Evolutionary conservation across 53 echinoderm and acorn worm species (phyloP).

Genomic region (Actinopyga echinites): DNA sequence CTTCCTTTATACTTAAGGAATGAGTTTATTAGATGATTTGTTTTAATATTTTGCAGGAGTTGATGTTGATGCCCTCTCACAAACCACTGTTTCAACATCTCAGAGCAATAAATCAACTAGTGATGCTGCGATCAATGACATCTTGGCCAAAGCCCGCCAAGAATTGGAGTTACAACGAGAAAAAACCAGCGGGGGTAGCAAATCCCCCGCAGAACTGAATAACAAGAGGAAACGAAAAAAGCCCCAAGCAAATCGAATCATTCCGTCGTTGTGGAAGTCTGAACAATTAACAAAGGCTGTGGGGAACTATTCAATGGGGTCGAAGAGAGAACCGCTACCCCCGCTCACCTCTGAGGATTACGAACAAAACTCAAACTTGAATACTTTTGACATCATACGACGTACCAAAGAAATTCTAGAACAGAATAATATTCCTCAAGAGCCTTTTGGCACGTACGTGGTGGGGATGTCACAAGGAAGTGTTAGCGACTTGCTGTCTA

Average conservation of each 20-base stretch:
- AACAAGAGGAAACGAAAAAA: conserved; percentile 28
- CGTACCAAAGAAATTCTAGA: conserved; percentile 81
- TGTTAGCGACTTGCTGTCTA: conserved; percentile 93
- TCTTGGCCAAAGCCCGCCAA: conserved; percentile 86
- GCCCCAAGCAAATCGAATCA: conserved; percentile 17
- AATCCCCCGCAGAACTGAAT: not conserved
- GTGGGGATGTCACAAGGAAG: conserved; percentile 97
- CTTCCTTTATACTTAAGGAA: too few species aligned
- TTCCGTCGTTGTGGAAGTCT: conserved; percentile 32
- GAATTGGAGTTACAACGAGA: conserved; percentile 75
- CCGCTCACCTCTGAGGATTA: conserved; percentile 74
- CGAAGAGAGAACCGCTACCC: conserved; percentile 55
- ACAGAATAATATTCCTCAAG: conserved; percentile 81
- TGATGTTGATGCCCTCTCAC: conserved; percentile 34
- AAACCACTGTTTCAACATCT: not conserved
- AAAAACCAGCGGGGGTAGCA: not conserved
- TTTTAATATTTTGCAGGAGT: not conserved
- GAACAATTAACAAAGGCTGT: not conserved
- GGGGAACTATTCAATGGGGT: conserved; percentile 19
- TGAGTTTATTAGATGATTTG: too few species aligned
- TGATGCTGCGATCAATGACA: conserved; percentile 93
- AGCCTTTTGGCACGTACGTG: conserved; percentile 89
- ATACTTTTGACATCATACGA: conserved; percentile 81
- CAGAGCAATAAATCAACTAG: conserved; percentile 65
- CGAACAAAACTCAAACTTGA: conserved; percentile 68